These are phyloP conservation scores for Morus bassanus DNA, from an alignment of 2,797 vertebrate genomes.

Conservation along the genomic window DNA sequence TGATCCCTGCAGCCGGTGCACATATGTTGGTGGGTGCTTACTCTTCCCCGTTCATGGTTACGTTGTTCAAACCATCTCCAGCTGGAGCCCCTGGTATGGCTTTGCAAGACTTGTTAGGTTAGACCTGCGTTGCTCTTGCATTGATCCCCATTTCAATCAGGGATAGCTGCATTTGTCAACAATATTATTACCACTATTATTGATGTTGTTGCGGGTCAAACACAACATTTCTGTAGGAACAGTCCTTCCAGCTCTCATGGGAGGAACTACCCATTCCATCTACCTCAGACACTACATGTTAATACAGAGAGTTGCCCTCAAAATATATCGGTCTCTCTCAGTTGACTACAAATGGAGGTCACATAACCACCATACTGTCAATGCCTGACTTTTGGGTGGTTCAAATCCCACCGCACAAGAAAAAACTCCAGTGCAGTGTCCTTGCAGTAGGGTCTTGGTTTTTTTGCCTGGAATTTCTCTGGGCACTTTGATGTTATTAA, in stretches of 20 bases:
- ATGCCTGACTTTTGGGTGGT: background rate
- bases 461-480: background rate
- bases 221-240: background rate
- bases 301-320: background rate
- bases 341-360: background rate
- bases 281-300: background rate
- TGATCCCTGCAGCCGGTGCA: background rate
- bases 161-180: background rate
- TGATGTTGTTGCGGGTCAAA: background rate
- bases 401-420: background rate
- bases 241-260: background rate
- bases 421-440: background rate
- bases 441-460: rapidly evolving
- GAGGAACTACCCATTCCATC: background rate
- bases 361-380: background rate
- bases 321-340: background rate
- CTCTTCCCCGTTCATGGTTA: background rate
- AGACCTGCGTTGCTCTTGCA: background rate
- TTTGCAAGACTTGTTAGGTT: background rate
- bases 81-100: background rate
- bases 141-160: background rate
- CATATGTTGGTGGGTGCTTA: rapidly evolving
- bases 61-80: background rate
- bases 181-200: rapidly evolving
- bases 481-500: background rate